These are phyloP conservation scores for Drosophila triauraria DNA, from an alignment of 1,140 invertebrate genomes.

Conservation along the genomic window DNA sequence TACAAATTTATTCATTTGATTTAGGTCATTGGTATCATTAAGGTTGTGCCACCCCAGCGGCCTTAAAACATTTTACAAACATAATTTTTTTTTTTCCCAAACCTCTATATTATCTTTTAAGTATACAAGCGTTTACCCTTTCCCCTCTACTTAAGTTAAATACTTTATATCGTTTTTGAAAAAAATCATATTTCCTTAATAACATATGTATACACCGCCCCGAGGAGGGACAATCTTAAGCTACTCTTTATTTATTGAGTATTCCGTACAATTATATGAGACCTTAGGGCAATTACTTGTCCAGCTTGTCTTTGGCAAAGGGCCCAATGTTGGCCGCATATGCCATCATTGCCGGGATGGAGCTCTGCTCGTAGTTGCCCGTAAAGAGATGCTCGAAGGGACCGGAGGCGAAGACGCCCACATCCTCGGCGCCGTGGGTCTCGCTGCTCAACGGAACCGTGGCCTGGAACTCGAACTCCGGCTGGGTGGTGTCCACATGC, in stretches of 20 bases:
- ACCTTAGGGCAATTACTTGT: slow-evolving; percentile 38
- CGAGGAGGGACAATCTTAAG: neutral
- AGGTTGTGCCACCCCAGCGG: no score
- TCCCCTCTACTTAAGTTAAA: neutral
- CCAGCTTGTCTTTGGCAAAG: slow-evolving; percentile 58
- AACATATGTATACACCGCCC: neutral
- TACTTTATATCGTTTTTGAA: no score
- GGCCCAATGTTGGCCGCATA: slow-evolving; percentile 86
- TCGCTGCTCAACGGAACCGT: slow-evolving; percentile 87
- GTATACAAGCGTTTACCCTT: neutral
- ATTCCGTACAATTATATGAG: slow-evolving; percentile 18
- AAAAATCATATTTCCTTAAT: neutral
- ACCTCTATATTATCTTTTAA: no score
- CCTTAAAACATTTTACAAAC: no score
- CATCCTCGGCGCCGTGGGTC: slow-evolving; percentile 90
- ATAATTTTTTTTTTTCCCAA: neutral
- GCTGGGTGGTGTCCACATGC: slow-evolving; percentile 45
- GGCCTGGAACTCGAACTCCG: slow-evolving; percentile 84
- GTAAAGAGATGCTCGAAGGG: slow-evolving; percentile 88
- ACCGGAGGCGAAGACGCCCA: slow-evolving; percentile 88
- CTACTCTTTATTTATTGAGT: slow-evolving; percentile 26
- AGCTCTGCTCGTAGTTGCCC: slow-evolving; percentile 88
- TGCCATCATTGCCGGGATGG: slow-evolving; percentile 88
- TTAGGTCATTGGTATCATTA: no score
- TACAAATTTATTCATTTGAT: no score